phyloP scores from a whole-genome alignment of 2,888 invertebrate species.

The Meandrusa payeni region DNA sequence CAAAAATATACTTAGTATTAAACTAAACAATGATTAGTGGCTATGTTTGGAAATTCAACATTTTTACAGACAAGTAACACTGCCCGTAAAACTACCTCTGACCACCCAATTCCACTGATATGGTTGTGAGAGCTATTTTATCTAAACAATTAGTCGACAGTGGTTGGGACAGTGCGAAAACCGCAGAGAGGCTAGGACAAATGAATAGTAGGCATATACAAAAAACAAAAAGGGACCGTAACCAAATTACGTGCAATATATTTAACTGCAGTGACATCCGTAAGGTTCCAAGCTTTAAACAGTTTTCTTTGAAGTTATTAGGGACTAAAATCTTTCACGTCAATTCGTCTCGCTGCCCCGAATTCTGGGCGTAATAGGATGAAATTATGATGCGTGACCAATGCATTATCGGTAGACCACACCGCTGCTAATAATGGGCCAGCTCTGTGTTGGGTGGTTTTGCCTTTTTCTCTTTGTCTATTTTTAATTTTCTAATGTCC shows the following conservation, averaged over 20 bases:
- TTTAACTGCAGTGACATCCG: constrained; percentile 19
- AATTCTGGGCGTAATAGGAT: constrained; percentile 17
- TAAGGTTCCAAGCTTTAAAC: constrained; percentile 7
- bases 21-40: no score
- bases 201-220: not conserved
- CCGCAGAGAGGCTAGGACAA: no score
- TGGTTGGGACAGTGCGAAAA: no score
- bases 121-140: no score
- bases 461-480: constrained; percentile 6
- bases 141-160: no score
- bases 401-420: constrained; percentile 24
- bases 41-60: no score
- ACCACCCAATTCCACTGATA: no score
- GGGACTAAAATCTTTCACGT: constrained; percentile 2
- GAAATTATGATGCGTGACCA: constrained; percentile 22
- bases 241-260: constrained; percentile 15
- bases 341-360: constrained; percentile 22
- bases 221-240: constrained; percentile 1
- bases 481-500: constrained; percentile 17
- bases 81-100: no score
- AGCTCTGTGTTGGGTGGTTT: constrained; percentile 7
- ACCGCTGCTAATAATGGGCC: constrained; percentile 17
- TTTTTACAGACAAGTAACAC: no score
- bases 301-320: constrained; percentile 11
- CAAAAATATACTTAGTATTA: no score